Evolutionary conservation across 1,140 invertebrate species (phyloP).

Genomic region (Babylonia areolata): DNA sequence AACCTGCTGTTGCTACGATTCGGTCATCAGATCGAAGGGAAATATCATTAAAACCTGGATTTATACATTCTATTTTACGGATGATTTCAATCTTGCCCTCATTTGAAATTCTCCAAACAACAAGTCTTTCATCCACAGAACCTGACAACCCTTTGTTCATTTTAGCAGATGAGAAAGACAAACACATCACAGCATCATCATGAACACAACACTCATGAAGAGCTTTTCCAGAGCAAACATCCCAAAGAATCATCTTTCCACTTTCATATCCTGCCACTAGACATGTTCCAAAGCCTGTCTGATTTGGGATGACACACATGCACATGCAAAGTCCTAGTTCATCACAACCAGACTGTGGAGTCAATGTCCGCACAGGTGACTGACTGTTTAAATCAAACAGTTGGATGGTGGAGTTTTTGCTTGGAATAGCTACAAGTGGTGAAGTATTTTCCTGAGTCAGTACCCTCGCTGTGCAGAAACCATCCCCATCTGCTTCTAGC

Average conservation of each 20-base stretch:
- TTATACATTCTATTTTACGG: constrained; percentile 45
- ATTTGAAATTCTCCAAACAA: constrained; percentile 43
- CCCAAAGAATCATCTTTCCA: constrained; percentile 65
- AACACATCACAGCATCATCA: constrained; percentile 61
- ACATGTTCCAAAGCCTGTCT: constrained; percentile 25
- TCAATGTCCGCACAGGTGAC: constrained; percentile 3
- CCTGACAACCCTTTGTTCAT: constrained; percentile 58
- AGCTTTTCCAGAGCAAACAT: constrained; percentile 48
- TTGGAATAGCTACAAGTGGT: constrained; percentile 49
- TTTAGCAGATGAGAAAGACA: constrained; percentile 48
- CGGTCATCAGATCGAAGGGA: constrained; percentile 84
- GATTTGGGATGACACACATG: constrained; percentile 15
- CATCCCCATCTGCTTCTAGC: background rate
- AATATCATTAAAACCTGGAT: constrained; percentile 76
- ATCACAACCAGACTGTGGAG: background rate
- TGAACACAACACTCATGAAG: constrained; percentile 38
- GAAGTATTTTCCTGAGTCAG: constrained; percentile 35
- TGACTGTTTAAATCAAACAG: constrained; percentile 6
- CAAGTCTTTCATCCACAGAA: constrained; percentile 52
- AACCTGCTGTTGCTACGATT: constrained; percentile 85
- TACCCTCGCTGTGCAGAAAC: constrained; percentile 15
- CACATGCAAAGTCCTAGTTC: constrained; percentile 37
- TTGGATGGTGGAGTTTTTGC: constrained; percentile 41
- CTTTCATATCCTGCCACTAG: constrained; percentile 65
- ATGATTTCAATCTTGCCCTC: constrained; percentile 35